phyloP scores from a whole-genome alignment of 2,797 vertebrate species.

The Acanthurus leucopareius region DNA sequence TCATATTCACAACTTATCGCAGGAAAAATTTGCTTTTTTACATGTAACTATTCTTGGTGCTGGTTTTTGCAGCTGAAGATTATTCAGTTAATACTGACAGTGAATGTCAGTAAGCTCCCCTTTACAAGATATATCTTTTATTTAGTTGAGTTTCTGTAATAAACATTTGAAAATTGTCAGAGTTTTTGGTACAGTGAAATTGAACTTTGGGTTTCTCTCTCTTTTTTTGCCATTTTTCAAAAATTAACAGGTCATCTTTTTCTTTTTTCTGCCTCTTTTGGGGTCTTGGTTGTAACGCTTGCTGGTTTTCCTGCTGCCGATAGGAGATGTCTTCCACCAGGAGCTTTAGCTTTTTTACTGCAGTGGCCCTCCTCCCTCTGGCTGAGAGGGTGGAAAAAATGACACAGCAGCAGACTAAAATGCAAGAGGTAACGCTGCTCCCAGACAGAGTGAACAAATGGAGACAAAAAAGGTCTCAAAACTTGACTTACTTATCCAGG shows the following conservation, averaged over 20 bases:
- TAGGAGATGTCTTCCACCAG: constrained; percentile 48
- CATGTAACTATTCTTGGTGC: not conserved
- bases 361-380: constrained; percentile 62
- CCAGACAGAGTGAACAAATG: constrained; percentile 56
- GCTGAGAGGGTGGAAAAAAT: constrained; percentile 81
- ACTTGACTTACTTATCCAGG: constrained; percentile 11
- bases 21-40: not conserved
- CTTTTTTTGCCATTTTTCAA: not conserved
- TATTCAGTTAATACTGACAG: not conserved
- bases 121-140: not conserved
- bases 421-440: constrained; percentile 55
- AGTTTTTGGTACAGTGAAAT: not conserved
- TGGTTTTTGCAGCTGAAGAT: not conserved
- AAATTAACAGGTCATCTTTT: not conserved
- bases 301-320: constrained; percentile 54
- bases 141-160: not conserved
- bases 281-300: not conserved
- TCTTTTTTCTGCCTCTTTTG: not conserved
- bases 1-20: not conserved
- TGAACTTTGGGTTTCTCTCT: not conserved
- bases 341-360: constrained; percentile 29
- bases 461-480: constrained; percentile 32
- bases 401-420: constrained; percentile 72
- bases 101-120: not conserved
- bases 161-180: not conserved